phyloP scores from a whole-genome alignment of 2,888 invertebrate species.

The Hemithea aestivaria region DNA sequence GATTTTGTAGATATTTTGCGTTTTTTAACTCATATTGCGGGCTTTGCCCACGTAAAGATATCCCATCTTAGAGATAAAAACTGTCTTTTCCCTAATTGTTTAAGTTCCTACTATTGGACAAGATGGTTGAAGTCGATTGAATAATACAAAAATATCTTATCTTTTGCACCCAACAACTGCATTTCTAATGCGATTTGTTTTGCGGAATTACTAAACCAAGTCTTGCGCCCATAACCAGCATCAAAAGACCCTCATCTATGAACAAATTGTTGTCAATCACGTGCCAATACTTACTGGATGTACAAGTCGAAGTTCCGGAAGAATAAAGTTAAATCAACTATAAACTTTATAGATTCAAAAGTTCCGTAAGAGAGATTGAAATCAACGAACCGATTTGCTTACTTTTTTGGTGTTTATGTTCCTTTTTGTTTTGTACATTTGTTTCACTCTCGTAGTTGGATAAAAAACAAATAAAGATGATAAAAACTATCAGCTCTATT shows the following conservation, averaged over 20 bases:
- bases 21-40: too few relatives aligned
- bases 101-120: too few relatives aligned
- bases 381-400: conserved; percentile 11
- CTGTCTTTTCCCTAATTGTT: too few relatives aligned
- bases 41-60: too few relatives aligned
- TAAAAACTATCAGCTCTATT: too few relatives aligned
- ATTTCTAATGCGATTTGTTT: conserved; percentile 46
- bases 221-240: conserved; percentile 23
- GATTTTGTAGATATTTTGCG: background rate
- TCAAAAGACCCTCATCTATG: background rate
- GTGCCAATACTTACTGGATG: conserved; percentile 1
- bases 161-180: conserved; percentile 19
- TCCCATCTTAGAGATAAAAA: too few relatives aligned
- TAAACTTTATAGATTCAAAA: conserved; percentile 15
- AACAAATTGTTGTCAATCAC: conserved; percentile 6
- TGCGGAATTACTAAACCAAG: conserved; percentile 38
- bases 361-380: conserved; percentile 15
- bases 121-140: conserved; percentile 1
- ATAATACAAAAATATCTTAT: conserved; percentile 11
- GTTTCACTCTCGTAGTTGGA: too few relatives aligned
- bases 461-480: too few relatives aligned
- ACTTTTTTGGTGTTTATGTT: background rate
- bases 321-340: conserved; percentile 23
- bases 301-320: conserved; percentile 21
- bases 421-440: background rate